phyloP scores from a whole-genome alignment of 1,140 invertebrate genomes.

The Macrosteles quadrilineatus region DNA sequence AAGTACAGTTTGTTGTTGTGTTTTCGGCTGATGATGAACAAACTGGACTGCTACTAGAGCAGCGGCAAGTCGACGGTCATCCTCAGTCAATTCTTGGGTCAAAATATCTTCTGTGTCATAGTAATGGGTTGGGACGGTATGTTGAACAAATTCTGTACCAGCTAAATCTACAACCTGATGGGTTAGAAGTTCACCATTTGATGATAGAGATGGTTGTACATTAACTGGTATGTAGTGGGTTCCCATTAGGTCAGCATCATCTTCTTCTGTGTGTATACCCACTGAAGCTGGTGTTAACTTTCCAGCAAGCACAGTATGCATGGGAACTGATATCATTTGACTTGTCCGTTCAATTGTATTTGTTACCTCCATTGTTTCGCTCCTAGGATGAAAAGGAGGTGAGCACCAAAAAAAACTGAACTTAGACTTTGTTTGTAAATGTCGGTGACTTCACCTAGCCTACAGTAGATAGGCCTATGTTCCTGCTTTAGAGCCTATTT shows the following conservation, averaged over 20 bases:
- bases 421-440: no score
- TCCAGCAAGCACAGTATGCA: constrained; percentile 39
- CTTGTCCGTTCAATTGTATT: not conserved
- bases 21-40: constrained; percentile 55
- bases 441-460: no score
- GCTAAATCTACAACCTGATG: constrained; percentile 56
- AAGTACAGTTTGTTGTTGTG: constrained; percentile 42
- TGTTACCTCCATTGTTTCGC: constrained; percentile 10
- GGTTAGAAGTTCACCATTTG: constrained; percentile 51
- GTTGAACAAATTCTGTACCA: constrained; percentile 50
- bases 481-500: no score
- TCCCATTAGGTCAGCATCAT: constrained; percentile 40
- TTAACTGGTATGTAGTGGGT: constrained; percentile 52
- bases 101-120: constrained; percentile 53
- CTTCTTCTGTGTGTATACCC: constrained; percentile 19
- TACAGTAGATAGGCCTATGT: no score
- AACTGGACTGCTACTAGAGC: constrained; percentile 57
- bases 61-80: constrained; percentile 54
- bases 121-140: constrained; percentile 50
- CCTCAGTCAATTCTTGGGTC: constrained; percentile 53
- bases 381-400: not conserved
- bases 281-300: constrained; percentile 23
- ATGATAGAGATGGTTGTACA: constrained; percentile 51
- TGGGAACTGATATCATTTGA: constrained; percentile 9
- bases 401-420: no score